Conservation (phyloP, 2,113 vertebrate genomes). For the Larimichthys crocea region DNA sequence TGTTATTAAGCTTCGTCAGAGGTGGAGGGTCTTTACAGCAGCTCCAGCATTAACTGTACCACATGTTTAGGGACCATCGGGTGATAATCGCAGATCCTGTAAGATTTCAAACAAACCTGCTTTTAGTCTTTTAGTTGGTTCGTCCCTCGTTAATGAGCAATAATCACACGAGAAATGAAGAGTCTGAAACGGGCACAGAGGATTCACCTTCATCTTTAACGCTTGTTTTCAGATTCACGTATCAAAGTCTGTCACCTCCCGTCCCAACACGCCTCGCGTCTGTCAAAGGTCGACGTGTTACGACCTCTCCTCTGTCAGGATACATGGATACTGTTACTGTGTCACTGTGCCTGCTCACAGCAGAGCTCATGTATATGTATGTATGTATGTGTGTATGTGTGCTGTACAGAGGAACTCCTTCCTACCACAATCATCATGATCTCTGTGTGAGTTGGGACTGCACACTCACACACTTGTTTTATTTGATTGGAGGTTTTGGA, state of each 20-base stretch:
- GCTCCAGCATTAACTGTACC: neutral
- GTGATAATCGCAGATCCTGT: neutral
- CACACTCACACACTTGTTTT: constrained; percentile 22
- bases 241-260: neutral
- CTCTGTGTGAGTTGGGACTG: constrained; percentile 28
- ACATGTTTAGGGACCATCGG: constrained; percentile 42
- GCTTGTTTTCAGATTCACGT: neutral
- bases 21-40: constrained; percentile 5
- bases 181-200: neutral
- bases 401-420: constrained; percentile 62
- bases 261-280: neutral
- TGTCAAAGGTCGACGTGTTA: neutral
- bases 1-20: constrained; percentile 4
- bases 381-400: constrained; percentile 38
- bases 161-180: constrained; percentile 37
- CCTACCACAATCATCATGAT: constrained; percentile 15
- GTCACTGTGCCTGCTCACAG: constrained; percentile 58
- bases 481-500: neutral
- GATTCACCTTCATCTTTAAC: neutral
- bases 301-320: constrained; percentile 7
- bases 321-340: constrained; percentile 51
- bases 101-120: neutral
- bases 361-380: constrained; percentile 57
- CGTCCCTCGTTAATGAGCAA: constrained; percentile 39
- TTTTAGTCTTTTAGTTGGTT: neutral